A percentile compares a stretch with the other conserved stretches of the same genome.
phyloP scores from a whole-genome alignment of 2,888 invertebrate genomes.

The Allygus modestus region DNA sequence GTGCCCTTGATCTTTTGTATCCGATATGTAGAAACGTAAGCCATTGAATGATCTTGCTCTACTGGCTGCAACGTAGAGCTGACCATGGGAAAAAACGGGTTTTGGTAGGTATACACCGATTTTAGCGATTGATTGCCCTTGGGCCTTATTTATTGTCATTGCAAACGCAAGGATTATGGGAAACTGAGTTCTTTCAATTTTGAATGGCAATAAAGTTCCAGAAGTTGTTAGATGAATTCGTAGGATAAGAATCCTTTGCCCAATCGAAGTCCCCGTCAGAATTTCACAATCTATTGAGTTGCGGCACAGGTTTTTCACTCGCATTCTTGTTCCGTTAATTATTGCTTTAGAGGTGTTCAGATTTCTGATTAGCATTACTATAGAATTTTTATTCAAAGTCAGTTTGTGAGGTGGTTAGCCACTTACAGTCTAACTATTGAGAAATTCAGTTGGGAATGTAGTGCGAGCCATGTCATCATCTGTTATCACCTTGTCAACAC shows the following conservation, averaged over 20 bases:
- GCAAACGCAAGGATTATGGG: constrained; percentile 8
- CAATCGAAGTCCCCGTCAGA: not conserved
- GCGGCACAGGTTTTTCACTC: not conserved
- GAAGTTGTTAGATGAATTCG: not conserved
- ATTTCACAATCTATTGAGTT: constrained; percentile 33
- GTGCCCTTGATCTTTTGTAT: not conserved
- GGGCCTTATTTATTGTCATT: constrained; percentile 37
- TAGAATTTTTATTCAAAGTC: constrained; percentile 16
- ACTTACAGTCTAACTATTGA: constrained; percentile 20
- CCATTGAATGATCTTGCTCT: not conserved
- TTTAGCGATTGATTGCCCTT: constrained; percentile 20
- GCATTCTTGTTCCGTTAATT: not conserved
- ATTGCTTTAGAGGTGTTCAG: constrained; percentile 9
- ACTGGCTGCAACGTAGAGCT: constrained; percentile 9
- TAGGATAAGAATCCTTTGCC: constrained; percentile 23
- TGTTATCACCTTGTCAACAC: constrained; percentile 22
- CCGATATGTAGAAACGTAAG: not conserved
- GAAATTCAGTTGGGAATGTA: constrained; percentile 17
- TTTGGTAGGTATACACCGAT: constrained; percentile 7
- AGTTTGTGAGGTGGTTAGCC: constrained; percentile 33
- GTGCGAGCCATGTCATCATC: no score
- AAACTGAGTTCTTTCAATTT: constrained; percentile 33
- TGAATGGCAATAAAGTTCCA: not conserved
- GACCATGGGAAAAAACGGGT: constrained; percentile 7
- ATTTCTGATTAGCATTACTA: constrained; percentile 33